Evolutionary conservation across 2,888 invertebrate species (phyloP).

Genomic region (Pyrgus malvae): DNA sequence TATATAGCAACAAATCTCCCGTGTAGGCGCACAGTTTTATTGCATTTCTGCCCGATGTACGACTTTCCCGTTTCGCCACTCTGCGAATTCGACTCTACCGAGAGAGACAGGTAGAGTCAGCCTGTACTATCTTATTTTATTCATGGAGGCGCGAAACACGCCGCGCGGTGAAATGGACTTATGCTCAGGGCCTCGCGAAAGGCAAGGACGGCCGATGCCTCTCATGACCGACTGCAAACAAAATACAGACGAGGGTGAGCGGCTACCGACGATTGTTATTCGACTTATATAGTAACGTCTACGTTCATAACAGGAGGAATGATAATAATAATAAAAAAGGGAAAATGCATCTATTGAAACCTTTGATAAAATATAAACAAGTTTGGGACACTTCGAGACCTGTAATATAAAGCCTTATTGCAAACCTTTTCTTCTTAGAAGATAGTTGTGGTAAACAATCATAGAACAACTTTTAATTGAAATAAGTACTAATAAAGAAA

Average conservation of each 20-base stretch:
- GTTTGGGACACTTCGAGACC: neutral
- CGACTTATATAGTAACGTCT: conserved; percentile 57
- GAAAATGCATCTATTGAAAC: conserved; percentile 59
- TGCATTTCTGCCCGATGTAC: conserved; percentile 56
- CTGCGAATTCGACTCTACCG: conserved; percentile 36
- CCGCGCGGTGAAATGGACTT: conserved; percentile 53
- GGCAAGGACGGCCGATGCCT: conserved; percentile 52
- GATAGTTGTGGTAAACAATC: too few relatives aligned
- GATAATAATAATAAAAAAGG: conserved; percentile 59
- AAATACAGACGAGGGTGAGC: conserved; percentile 61
- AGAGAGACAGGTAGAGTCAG: conserved; percentile 58
- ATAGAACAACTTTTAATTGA: too few relatives aligned
- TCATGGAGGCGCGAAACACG: conserved; percentile 58
- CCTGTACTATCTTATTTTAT: conserved; percentile 66
- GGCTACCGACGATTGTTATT: conserved; percentile 68
- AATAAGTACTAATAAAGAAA: too few relatives aligned
- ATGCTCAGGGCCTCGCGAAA: conserved; percentile 48
- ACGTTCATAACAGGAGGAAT: conserved; percentile 52
- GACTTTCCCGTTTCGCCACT: conserved; percentile 50
- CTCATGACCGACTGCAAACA: conserved; percentile 59
- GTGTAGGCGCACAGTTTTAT: conserved; percentile 64
- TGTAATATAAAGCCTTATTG: too few relatives aligned
- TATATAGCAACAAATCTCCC: conserved; percentile 63
- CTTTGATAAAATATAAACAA: conserved; percentile 50
- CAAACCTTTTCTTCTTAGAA: too few relatives aligned